Evolutionary conservation across 92 coral and sea anemone genomes (phyloP), one percentile per base, ranked within the genome.

Genomic region (Blastomussa wellsi): DNA sequence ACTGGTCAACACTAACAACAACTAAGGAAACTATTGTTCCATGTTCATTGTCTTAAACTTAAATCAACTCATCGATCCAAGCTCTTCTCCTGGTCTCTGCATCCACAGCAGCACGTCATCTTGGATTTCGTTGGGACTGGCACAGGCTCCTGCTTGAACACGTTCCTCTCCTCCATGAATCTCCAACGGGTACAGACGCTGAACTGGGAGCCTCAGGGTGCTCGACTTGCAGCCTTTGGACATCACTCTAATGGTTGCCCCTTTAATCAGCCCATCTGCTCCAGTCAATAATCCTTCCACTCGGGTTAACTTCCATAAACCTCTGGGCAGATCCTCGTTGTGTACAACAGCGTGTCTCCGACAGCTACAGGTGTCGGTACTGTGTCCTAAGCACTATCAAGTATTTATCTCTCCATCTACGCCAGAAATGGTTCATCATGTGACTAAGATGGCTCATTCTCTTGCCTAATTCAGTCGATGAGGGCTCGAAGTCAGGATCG

Each of bases 321-420:
- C 88, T 1, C 87, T 70, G n/a, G 89, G 86, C 29, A 35, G 77
- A 15, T 78, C 77, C 32, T 89, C 80, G 48, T 85, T 83, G 67
- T 85, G 92, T 15, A 89, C 83, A 28, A 86, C 49, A n/a, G n/a
- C n/a, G n/a, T n/a, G n/a, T n/a, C n/a, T n/a, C n/a, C n/a, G n/a
- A n/a, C n/a, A n/a, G n/a, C n/a, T n/a, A n/a, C n/a, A n/a, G n/a
- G n/a, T n/a, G n/a, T n/a, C n/a, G n/a, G n/a, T n/a, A n/a, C n/a
- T n/a, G n/a, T n/a, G n/a, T n/a, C n/a, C n/a, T n/a, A n/a, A n/a
- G n/a, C n/a, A n/a, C n/a, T n/a, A n/a, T n/a, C n/a, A n/a, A n/a
- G n/a, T n/a, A n/a, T n/a, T n/a, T n/a, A n/a, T n/a, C n/a, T n/a
- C n/a, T n/a, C n/a, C n/a, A n/a, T n/a, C n/a, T n/a, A n/a, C n/a